Evolutionary conservation across 1,140 invertebrate genomes (phyloP).

Genomic region (Hermetia illucens): DNA sequence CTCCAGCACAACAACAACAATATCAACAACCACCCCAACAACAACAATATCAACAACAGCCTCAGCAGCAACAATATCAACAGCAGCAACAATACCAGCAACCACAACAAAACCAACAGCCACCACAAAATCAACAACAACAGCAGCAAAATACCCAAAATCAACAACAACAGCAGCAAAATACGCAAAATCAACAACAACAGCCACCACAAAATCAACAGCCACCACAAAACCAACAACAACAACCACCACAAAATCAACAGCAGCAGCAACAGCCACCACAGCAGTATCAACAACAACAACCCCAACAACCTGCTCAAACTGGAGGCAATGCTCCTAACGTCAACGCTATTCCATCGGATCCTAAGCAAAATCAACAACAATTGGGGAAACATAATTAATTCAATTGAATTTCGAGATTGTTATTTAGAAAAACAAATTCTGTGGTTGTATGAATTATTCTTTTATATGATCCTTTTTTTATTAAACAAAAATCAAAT

Average conservation of each 20-base stretch:
- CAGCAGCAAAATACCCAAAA: background rate
- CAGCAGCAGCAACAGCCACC: slow-evolving; percentile 6
- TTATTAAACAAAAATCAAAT: too few species aligned
- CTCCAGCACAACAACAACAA: slow-evolving; percentile 5
- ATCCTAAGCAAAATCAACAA: slow-evolving; percentile 9
- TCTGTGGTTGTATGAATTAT: too few species aligned
- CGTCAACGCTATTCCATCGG: too few species aligned
- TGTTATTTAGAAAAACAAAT: too few species aligned
- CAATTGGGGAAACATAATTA: too few species aligned
- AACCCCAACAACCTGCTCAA: slow-evolving; percentile 11
- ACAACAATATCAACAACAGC: slow-evolving; percentile 4
- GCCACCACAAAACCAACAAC: slow-evolving; percentile 6
- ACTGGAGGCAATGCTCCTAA: too few species aligned
- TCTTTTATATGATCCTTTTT: too few species aligned
- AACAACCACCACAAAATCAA: slow-evolving; percentile 5
- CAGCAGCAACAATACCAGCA: slow-evolving; percentile 5
- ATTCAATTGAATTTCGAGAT: too few species aligned
- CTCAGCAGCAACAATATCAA: slow-evolving; percentile 4
- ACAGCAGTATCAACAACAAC: slow-evolving; percentile 14
- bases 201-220: background rate
- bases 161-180: background rate
- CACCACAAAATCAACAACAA: slow-evolving; percentile 4
- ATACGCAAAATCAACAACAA: slow-evolving; percentile 1
- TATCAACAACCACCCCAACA: slow-evolving; percentile 9
- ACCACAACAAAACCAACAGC: too few species aligned